Evolutionary conservation across 1,140 invertebrate species (phyloP), one percentile per base, ranked within the genome.

Genomic region (Bombus terrestris): DNA sequence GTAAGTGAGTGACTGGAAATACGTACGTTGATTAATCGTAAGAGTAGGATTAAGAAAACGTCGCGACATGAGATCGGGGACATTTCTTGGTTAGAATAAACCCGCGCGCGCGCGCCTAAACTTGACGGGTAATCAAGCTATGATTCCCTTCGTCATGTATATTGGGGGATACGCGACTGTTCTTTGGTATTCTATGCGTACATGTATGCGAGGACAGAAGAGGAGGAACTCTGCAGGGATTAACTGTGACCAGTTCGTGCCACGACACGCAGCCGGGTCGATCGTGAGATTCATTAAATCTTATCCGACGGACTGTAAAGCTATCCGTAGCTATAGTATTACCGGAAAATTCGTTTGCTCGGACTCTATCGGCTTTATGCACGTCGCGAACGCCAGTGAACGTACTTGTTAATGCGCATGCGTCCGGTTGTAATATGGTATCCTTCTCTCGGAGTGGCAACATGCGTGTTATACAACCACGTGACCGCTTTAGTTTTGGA

Each of bases 211-310:
- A 89, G 89, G 86, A 90, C 84, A 88, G 89, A 83, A 75, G 77
- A 82, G 83, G 43, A 47, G 87, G 75, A 89, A 74, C 77, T 75
- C 47, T 35, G 85, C 75, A 53, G 80, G 86, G 81, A 84, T 89
- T 86, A 89, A 91, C 77, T 87, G 91, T 86, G 91, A 86, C 82
- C 93, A 93, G 91, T 94, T 91, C 83, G 84, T 91, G 91, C 86
- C 88, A 90, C 92, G 90, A 91, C 92, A 91, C 91, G 88, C 92
- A 66, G 71, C 85, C 80, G 92, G 88, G 85, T 80, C 90, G 91
- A 88, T 90, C 90, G 89, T n/a, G 47, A 68, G 39, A 69, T 86
- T 83, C 78, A 78, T 82, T 71, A 86, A 89, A 89, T 86, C 64
- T 86, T 69, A 32, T 3, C 39, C 68, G 64, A 59, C 69, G 57